phyloP scores from a whole-genome alignment of 1,140 invertebrate genomes.

The Drosophila takahashii region DNA sequence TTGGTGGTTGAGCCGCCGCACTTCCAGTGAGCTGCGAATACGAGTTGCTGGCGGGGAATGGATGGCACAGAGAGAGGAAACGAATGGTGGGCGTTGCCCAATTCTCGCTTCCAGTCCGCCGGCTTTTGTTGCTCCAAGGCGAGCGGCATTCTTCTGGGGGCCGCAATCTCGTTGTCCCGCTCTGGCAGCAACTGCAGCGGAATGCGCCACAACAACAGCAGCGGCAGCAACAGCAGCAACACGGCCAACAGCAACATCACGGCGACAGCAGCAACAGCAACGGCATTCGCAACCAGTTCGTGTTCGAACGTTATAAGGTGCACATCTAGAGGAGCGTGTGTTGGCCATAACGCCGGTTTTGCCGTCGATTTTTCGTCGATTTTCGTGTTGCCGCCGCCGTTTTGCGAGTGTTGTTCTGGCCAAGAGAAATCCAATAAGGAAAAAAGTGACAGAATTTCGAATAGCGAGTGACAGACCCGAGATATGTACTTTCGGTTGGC shows the following conservation, averaged over 20 bases:
- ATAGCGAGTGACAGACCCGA: not conserved
- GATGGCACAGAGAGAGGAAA: not conserved
- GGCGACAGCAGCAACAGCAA: constrained; percentile 43
- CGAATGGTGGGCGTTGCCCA: constrained; percentile 47
- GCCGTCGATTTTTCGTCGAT: constrained; percentile 37
- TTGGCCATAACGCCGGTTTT: constrained; percentile 26
- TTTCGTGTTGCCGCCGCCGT: constrained; percentile 51
- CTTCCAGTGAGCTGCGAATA: constrained; percentile 53
- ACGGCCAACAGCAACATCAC: constrained; percentile 14
- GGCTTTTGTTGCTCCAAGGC: constrained; percentile 34
- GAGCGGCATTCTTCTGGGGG: constrained; percentile 26
- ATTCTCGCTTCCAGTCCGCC: constrained; percentile 10
- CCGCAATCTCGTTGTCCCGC: constrained; percentile 48
- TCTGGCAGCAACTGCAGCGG: constrained; percentile 65
- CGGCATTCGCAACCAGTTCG: constrained; percentile 80
- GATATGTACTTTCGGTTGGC: constrained; percentile 46
- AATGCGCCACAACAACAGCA: constrained; percentile 50
- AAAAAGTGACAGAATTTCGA: constrained; percentile 30
- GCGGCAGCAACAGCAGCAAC: constrained; percentile 36
- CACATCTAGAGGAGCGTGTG: constrained; percentile 65
- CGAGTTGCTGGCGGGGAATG: constrained; percentile 7
- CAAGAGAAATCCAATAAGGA: not conserved
- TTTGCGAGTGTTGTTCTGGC: constrained; percentile 20
- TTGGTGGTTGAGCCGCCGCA: constrained; percentile 38
- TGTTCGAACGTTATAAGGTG: constrained; percentile 78